Base-by-base conservation (phyloP, 2,888 invertebrate genomes). In the Drosophila picticornis region DNA sequence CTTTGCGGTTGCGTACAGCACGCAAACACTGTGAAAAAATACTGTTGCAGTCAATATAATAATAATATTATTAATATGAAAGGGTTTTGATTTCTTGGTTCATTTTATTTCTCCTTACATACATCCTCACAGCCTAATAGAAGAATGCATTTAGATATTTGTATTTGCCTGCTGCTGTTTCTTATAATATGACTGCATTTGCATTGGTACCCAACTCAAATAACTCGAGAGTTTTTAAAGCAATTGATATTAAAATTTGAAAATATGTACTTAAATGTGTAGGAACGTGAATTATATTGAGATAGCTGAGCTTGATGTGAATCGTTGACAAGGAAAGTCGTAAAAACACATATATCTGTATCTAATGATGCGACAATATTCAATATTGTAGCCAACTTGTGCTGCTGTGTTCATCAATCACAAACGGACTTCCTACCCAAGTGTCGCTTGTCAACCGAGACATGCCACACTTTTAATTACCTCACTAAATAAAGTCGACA, bases 401-500 rank as follows among this genome's bases (percentile, higher is more conserved):
- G 76, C 50, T 55, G 61, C 25, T 59, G 59, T 59, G 59, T 38
- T 78, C 29, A 66, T 72, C 59, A 56, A 78, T 84, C 67, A 82
- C 9, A 40, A 34, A 70, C 34, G 52, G 16, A 55, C 51, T 69
- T 58, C 55, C 55, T 58, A 36, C 27, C 46, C 31, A 7, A 46
- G 32, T 29, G 29, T 9, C 56, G 38, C 56, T 63, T 70, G 74
- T 79, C 81, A 70, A 13, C 11, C 68, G 27, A 65, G 36, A 66
- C 56, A 58, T 70, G 79, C 67, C 82, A 61, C 62, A 59, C 71
- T 76, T 43, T 68, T 83, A 81, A 85, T 83, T 75, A 75, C 52
- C 74, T 55, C 59, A 61, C 64, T 40, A 70, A 68, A 50, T 36
- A 25, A 13, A 58, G 22, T 52, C 52, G 68, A 66, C 72, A 69